Conservation (phyloP, 2,888 invertebrate species). For the Fissipunctia ypsillon region DNA sequence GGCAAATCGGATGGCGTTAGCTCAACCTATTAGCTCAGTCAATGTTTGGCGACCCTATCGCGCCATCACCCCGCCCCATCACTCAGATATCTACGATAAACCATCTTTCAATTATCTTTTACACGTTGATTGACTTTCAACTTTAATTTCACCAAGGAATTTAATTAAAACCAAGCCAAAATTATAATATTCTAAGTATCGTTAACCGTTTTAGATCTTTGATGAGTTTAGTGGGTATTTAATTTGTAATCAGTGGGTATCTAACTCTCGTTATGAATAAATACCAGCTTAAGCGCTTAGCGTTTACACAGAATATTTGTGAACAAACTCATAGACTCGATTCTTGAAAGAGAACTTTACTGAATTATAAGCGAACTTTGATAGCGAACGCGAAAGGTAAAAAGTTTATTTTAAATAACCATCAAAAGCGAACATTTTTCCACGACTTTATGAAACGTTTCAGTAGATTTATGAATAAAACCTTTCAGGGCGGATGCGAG, state of each 20-base stretch:
- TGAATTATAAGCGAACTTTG: slow-evolving; percentile 69
- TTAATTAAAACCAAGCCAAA: slow-evolving; percentile 62
- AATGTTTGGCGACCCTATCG: slow-evolving; percentile 87
- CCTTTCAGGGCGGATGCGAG: slow-evolving; percentile 88
- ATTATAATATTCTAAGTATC: slow-evolving; percentile 60
- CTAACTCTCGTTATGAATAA: slow-evolving; percentile 55
- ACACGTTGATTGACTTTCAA: slow-evolving; percentile 66
- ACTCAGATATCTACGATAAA: slow-evolving; percentile 72
- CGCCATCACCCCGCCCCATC: slow-evolving; percentile 80
- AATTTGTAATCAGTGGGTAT: slow-evolving; percentile 59
- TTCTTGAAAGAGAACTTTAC: slow-evolving; percentile 64
- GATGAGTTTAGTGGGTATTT: slow-evolving; percentile 59
- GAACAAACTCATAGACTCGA: slow-evolving; percentile 59
- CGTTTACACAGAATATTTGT: slow-evolving; percentile 61
- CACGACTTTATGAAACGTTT: slow-evolving; percentile 88
- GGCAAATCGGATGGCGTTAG: slow-evolving; percentile 87
- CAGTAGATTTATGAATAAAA: slow-evolving; percentile 90
- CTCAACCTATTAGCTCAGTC: slow-evolving; percentile 87
- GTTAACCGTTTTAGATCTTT: slow-evolving; percentile 60
- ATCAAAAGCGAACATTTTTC: slow-evolving; percentile 83
- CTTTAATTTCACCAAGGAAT: slow-evolving; percentile 63
- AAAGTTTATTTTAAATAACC: slow-evolving; percentile 74
- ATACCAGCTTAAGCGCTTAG: slow-evolving; percentile 56
- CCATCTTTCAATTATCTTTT: slow-evolving; percentile 71
- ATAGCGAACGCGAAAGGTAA: slow-evolving; percentile 67